Evolutionary conservation across 2,888 invertebrate species (phyloP), one percentile per base, ranked within the genome.

Genomic region (Aphelenchoides bicaudatus): DNA sequence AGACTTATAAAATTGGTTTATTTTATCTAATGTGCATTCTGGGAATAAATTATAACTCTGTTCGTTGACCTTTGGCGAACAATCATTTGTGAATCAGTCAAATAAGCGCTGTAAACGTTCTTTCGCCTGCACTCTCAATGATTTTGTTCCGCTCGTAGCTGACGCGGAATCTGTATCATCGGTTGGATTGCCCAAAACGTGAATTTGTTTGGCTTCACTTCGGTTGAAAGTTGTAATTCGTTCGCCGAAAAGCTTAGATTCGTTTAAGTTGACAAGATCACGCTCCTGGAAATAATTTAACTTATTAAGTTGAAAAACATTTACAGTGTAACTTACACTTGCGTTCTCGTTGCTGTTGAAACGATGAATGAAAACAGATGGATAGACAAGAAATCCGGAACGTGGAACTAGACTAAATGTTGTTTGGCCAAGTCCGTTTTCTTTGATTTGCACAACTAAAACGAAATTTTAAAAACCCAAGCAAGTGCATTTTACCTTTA

Each of bases 351-450:
- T 54, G 29, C 10, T 48, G 21, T 47, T 55, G 23, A 3, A 68
- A 37, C 66, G 64, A 48, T 74, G 73, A n/a, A 77, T 59, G n/a
- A 66, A 65, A 10, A 78, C 68, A 1, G 62, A 62, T 2, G 78
- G 78, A 58, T 71, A 78, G 6, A 75, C 77, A 30, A 78, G 61
- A 59, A 67, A 73, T 19, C 78, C 78, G 28, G 64, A 60, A 27
- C 67, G 66, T 25, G 78, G 78, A 23, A 72, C 63, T 5, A 78
- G 67, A 8, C 67, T 62, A 47, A 78, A 65, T 2, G 67, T 66
- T 13, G 71, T 59, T 51, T 74, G 75, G 5, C 74, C 78, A n/a
- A 78, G 59, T 2, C 78, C 78, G 30, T 67, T 72, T 39, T 76
- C 78, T 46, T 78, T 78, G 16, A 78, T 66, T 10, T 64, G 66